phyloP scores from a whole-genome alignment of 2,888 invertebrate species.

The Cheilosia soror region DNA sequence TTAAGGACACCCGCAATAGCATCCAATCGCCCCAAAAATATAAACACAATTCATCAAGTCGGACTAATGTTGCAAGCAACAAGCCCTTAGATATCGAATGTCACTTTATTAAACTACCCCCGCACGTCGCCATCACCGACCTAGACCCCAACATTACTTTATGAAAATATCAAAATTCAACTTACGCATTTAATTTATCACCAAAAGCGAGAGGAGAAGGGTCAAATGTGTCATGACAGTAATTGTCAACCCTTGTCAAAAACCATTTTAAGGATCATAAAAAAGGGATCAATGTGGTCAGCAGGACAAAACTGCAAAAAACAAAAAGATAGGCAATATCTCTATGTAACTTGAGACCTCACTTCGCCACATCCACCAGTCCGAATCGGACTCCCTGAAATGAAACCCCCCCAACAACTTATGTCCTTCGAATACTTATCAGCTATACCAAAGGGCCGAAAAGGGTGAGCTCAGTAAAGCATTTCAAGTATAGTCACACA shows the following conservation, averaged over 20 bases:
- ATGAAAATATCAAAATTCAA: constrained; percentile 68
- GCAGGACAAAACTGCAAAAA: constrained; percentile 25
- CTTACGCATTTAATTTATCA: constrained; percentile 62
- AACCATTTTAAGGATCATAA: constrained; percentile 44
- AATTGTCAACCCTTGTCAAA: constrained; percentile 70
- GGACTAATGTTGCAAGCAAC: constrained; percentile 49
- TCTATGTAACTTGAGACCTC: constrained; percentile 46
- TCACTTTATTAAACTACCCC: constrained; percentile 44
- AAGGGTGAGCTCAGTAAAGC: constrained; percentile 4
- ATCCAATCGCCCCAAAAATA: neutral
- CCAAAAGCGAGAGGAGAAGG: constrained; percentile 20
- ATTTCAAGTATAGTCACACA: constrained; percentile 24
- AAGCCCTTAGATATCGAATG: constrained; percentile 47
- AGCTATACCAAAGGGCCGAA: constrained; percentile 20
- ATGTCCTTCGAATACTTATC: constrained; percentile 32
- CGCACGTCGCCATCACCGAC: neutral
- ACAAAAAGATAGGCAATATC: constrained; percentile 41
- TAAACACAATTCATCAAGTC: constrained; percentile 21
- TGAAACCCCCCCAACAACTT: constrained; percentile 21
- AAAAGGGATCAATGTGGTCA: constrained; percentile 60
- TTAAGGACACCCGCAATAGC: constrained; percentile 12
- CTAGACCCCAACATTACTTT: constrained; percentile 13
- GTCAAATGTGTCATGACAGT: constrained; percentile 59
- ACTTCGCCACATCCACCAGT: neutral
- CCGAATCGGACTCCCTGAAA: constrained; percentile 10